Evolutionary conservation across 1,140 invertebrate species (phyloP).

Genomic region (Habropoda laboriosa): DNA sequence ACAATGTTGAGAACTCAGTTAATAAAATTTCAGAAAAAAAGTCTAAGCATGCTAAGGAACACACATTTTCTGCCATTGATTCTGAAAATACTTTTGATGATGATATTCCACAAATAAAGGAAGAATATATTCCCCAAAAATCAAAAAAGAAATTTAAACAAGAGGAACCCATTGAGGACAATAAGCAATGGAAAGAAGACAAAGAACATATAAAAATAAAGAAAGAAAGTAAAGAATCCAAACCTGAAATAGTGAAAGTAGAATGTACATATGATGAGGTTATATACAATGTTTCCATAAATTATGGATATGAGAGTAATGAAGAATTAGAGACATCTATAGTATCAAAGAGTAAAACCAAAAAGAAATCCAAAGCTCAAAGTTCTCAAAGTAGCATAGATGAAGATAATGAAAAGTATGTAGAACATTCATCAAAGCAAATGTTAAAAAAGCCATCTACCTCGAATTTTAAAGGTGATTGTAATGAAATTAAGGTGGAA

Average conservation of each 20-base stretch:
- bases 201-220: slow-evolving; percentile 12
- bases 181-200: slow-evolving; percentile 35
- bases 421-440: not conserved
- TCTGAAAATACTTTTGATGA: slow-evolving; percentile 29
- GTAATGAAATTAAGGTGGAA: slow-evolving; percentile 17
- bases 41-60: not conserved
- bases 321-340: slow-evolving; percentile 7
- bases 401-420: slow-evolving; percentile 5
- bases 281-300: not conserved
- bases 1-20: not conserved
- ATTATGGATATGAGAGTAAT: not conserved
- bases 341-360: not conserved
- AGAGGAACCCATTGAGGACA: slow-evolving; percentile 10
- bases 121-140: not conserved
- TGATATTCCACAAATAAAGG: not conserved
- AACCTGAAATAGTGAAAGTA: not conserved
- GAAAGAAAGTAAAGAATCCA: not conserved
- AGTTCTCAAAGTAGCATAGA: slow-evolving; percentile 8
- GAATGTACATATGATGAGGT: not conserved
- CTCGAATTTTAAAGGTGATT: not conserved
- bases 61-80: slow-evolving; percentile 8
- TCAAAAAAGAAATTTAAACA: slow-evolving; percentile 16
- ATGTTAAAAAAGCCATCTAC: not conserved
- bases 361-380: not conserved
- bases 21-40: not conserved